Evolutionary conservation across 2,113 vertebrate genomes (phyloP), one percentile per base, ranked within the genome.

Genomic region (Colius striatus): DNA sequence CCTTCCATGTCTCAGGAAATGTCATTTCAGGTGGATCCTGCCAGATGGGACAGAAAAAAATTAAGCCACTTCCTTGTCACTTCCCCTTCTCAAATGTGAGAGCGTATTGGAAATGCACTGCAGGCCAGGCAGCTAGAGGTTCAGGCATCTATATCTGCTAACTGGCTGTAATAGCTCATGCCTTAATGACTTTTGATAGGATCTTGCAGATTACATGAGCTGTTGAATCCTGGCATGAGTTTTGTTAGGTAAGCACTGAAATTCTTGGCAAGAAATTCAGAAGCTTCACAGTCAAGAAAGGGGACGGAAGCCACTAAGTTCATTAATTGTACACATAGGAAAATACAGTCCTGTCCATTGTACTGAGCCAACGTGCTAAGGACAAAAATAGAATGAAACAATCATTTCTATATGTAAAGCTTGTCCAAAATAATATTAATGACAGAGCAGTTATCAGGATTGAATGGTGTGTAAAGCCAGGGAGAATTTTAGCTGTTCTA

Each of bases 191-290:
- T 84, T 85, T 16, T 1, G 18, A 76, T 70, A 66, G 72, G 25
- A 84, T 72, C 80, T 80, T 90, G 36, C 32, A 61, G 53, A 71
- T 91, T 78, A 87, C 27, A 53, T 0, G 9, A 75, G 36, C 27
- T 83, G 19, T 55, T 95, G 82, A 85, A 85, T 85, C 30, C 30
- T 91, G 71, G 66, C 70, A 91, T 26, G 38, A 62, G 6, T 55
- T 82, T 90, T 72, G 21, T 36, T 90, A 78, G 50, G 74, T 78
- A 87, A 84, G 85, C 66, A 53, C n/a, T 55, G 58, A 84, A 89
- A 89, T 73, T 76, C 71, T 87, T 87, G 55, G 67, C 54, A 94
- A 79, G 88, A 93, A 89, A 84, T 81, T 78, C 72, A 60, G 68
- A 90, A 86, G 47, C 60, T 73, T 83, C 47, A 73, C 27, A 62